Evolutionary conservation across 2,888 invertebrate species (phyloP).

Genomic region (Carabus problematicus): DNA sequence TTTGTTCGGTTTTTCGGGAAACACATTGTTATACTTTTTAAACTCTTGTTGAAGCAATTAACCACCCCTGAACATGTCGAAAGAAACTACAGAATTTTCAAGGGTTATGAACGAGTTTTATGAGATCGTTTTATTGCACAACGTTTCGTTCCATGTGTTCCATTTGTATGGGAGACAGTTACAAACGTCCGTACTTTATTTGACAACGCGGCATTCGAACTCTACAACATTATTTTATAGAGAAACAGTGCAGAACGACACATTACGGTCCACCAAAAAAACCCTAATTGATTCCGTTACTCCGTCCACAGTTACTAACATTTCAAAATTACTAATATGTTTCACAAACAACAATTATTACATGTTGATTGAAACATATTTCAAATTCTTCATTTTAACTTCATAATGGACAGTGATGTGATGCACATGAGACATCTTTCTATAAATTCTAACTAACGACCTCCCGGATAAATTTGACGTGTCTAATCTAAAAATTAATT

Average conservation of each 20-base stretch:
- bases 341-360: no score
- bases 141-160: no score
- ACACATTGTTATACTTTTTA: constrained; percentile 42
- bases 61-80: constrained; percentile 27
- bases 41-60: constrained; percentile 42
- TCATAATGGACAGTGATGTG: background rate
- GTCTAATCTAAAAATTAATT: constrained; percentile 20
- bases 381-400: no score
- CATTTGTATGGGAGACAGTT: constrained; percentile 21
- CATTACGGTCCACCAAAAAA: no score
- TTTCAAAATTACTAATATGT: no score
- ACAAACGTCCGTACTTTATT: constrained; percentile 24
- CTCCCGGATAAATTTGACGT: constrained; percentile 11
- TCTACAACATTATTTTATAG: no score
- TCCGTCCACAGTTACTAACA: no score
- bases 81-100: constrained; percentile 25
- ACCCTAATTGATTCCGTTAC: no score
- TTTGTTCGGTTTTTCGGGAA: constrained; percentile 36
- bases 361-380: no score
- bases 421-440: constrained; percentile 17
- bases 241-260: no score
- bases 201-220: background rate
- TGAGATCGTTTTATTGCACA: constrained; percentile 35
- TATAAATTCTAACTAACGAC: constrained; percentile 26
- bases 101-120: constrained; percentile 39